Base-by-base conservation (phyloP, 2,888 invertebrate genomes). In the Apomyelois bistriatella region DNA sequence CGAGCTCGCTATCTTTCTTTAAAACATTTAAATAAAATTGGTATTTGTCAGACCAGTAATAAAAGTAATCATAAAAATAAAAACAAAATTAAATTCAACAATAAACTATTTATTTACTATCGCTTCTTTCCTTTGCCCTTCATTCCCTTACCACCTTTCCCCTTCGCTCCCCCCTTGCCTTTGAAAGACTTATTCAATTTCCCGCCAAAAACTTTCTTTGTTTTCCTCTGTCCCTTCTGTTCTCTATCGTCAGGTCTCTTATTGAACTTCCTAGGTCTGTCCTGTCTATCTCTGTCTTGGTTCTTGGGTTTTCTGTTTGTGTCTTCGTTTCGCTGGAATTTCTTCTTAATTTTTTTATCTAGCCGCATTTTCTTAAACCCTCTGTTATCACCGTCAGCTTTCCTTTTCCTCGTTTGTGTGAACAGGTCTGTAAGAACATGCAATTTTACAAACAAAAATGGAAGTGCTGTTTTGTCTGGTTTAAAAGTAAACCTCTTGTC, bases 311-410 rank as follows among this genome's bases (percentile, higher is more conserved):
- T 58, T 4, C 58, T 61, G n/a, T 57, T 57, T 0, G 54, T 52
- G 13, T 69, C 68, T 54, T 72, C 68, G 17, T 65, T 66, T 52
- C 67, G 78, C 52, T 84, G 76, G 59, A 73, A 87, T 58, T 87
- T 87, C 64, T 85, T 86, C 59, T 83, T 71, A 1, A 82, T 53
- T 61, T 85, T 89, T 53, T 81, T 87, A 55, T 90, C 88, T 54
- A 88, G 65, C 47, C 87, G 70, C 82, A 88, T 83, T 58, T 87
- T 90, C 56, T 90, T 90, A 62, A 87, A 86, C 1, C 89, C 89
- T 52, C 90, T 43, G 36, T 46, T 52, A 48, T 79, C 79, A 37
- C 82, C 84, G 5, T 76, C 82, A 0, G 74, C 58, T 65, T 82
- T 88, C 1, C 88, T 70, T 63, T 89, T 89, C 32, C 76, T 79